Evolutionary conservation across 1,140 invertebrate genomes (phyloP).

Genomic region (Drosophila nikananu): DNA sequence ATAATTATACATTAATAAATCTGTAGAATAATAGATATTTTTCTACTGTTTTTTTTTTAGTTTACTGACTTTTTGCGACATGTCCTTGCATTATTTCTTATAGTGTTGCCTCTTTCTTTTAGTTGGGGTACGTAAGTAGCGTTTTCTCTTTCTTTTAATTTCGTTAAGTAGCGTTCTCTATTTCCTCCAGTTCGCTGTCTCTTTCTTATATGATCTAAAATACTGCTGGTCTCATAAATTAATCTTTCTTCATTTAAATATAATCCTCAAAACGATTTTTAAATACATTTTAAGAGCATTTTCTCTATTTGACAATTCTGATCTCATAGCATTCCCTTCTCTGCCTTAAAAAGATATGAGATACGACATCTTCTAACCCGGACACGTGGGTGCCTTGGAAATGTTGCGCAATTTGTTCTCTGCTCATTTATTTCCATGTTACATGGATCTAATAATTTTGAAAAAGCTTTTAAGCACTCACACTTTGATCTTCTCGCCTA

Average conservation of each 20-base stretch:
- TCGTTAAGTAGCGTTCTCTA: not conserved
- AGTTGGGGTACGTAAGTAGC: too few relatives aligned
- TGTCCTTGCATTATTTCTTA: too few relatives aligned
- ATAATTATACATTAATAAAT: too few relatives aligned
- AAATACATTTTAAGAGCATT: not conserved
- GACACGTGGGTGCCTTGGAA: slow-evolving; percentile 26
- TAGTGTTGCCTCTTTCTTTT: too few relatives aligned
- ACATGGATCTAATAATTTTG: slow-evolving; percentile 12
- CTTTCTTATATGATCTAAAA: not conserved
- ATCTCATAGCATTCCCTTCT: not conserved
- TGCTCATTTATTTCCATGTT: slow-evolving; percentile 11
- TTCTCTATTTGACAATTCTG: not conserved
- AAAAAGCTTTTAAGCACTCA: slow-evolving; percentile 20
- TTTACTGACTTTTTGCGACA: too few relatives aligned
- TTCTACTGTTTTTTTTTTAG: too few relatives aligned
- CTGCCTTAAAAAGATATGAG: not conserved
- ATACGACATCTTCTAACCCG: slow-evolving; percentile 5
- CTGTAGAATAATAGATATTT: too few relatives aligned
- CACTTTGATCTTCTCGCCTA: slow-evolving; percentile 9
- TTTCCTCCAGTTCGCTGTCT: not conserved
- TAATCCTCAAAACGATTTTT: not conserved
- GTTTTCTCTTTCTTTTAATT: too few relatives aligned
- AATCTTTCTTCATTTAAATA: not conserved
- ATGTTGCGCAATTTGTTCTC: slow-evolving; percentile 52
- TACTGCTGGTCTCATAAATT: too few relatives aligned